These are phyloP conservation scores for Indicator maculatus DNA, from an alignment of 2,113 vertebrate species.

Conservation along the genomic window DNA sequence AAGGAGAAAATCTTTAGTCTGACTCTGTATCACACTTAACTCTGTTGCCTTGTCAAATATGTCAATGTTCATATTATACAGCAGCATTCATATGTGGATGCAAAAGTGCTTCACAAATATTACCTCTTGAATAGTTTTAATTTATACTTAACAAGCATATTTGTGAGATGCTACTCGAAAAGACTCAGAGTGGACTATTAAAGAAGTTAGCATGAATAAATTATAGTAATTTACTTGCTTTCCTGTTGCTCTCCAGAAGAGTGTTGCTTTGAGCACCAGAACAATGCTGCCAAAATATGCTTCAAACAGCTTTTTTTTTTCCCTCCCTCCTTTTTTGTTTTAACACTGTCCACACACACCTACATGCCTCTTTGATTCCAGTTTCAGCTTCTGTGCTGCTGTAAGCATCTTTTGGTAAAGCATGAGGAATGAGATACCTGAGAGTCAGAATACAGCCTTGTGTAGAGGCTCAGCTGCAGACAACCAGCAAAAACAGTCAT, in stretches of 20 bases:
- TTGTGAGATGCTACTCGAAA: slow-evolving; percentile 33
- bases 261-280: not conserved
- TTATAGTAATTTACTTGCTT: slow-evolving; percentile 46
- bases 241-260: slow-evolving; percentile 17
- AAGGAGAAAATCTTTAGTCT: slow-evolving; percentile 66
- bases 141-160: slow-evolving; percentile 40
- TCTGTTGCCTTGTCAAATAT: slow-evolving; percentile 71
- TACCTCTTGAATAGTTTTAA: slow-evolving; percentile 57
- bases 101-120: slow-evolving; percentile 57
- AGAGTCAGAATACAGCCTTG: not conserved
- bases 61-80: slow-evolving; percentile 56
- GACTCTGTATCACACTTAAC: slow-evolving; percentile 66
- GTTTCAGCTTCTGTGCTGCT: not conserved
- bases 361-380: not conserved
- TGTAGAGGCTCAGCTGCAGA: not conserved
- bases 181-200: slow-evolving; percentile 27
- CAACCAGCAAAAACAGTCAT: not conserved
- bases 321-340: not conserved
- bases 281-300: not conserved
- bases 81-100: slow-evolving; percentile 47
- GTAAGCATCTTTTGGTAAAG: not conserved
- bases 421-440: not conserved
- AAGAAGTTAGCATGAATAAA: slow-evolving; percentile 54
- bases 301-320: not conserved
- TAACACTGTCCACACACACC: not conserved